Evolutionary conservation across 2,113 vertebrate species (phyloP), one percentile per base, ranked within the genome.

Genomic region (Mobula hypostoma): DNA sequence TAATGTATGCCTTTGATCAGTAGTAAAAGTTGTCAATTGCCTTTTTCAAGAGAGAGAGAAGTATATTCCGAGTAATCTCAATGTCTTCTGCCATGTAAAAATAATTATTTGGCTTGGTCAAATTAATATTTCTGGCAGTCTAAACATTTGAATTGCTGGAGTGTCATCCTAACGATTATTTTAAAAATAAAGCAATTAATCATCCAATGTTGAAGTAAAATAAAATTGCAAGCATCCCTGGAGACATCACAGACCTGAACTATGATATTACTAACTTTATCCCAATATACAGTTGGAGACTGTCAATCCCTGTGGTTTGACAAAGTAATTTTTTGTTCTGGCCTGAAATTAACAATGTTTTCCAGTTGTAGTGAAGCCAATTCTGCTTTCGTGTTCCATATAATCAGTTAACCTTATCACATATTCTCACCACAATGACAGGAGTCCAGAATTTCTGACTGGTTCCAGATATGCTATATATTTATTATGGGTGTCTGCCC

Each of bases 1-100:
- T 98, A 97, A 98, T 96, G 96, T 97, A 96, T 95, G 96, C 96
- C 97, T 98, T 97, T 98, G 97, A 98, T 98, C 97, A 96, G 94
- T 95, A 96, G 96, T 97, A 95, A 96, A 97, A 95, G 96, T 96
- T 40, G 95, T 96, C 94, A 88, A 95, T 95, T 95, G 96, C 68
- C 24, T 74, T 93, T 56, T 56, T 48, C 48, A 48, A 36, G 70
- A 74, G 91, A 74, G 72, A 24, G 48, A 32, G 32, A 66, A 66
- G 58, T 88, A 12, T 90, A 32, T 66, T 66, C 29, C 15, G 85
- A 56, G 90, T 72, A 93, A 93, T 48, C 91, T 6, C 36, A 93
- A 56, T 14, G 40, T 48, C 91, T 74, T 93, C 19, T 93, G 68
- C 66, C 15, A 56, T 93, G 48, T 74, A 74, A 93, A 93, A 93